These are phyloP conservation scores for Ischnura elegans DNA, from an alignment of 2,888 invertebrate genomes.

Conservation along the genomic window DNA sequence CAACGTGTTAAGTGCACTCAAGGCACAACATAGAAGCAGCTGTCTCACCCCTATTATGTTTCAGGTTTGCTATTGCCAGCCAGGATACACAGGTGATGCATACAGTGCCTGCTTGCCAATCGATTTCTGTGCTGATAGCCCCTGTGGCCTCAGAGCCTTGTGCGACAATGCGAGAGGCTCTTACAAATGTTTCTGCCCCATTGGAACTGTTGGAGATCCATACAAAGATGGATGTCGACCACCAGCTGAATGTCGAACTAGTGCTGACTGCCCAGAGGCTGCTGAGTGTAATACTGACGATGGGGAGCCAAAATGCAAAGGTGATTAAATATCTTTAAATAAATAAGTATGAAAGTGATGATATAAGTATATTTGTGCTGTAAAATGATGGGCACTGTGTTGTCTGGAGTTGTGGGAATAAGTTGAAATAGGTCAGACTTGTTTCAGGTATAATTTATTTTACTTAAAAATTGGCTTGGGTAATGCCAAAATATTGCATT, in stretches of 20 bases:
- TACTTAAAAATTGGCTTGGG: too few relatives aligned
- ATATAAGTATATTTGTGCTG: slow-evolving; percentile 64
- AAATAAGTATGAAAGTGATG: too few relatives aligned
- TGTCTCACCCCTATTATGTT: too few relatives aligned
- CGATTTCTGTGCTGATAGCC: slow-evolving; percentile 88
- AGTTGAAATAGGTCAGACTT: too few relatives aligned
- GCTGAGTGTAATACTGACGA: slow-evolving; percentile 88
- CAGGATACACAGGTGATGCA: slow-evolving; percentile 92
- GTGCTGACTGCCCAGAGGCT: slow-evolving; percentile 89
- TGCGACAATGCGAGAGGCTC: slow-evolving; percentile 90
- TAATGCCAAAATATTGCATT: too few relatives aligned
- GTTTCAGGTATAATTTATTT: too few relatives aligned
- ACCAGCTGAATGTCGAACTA: slow-evolving; percentile 89
- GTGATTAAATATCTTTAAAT: slow-evolving; percentile 74
- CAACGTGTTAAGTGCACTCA: too few relatives aligned
- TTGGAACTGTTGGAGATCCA: slow-evolving; percentile 90
- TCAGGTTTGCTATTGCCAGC: slow-evolving; percentile 88
- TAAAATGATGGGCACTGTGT: too few relatives aligned
- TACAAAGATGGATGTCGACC: slow-evolving; percentile 90
- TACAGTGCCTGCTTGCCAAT: slow-evolving; percentile 85
- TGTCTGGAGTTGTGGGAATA: too few relatives aligned
- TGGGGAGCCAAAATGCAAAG: slow-evolving; percentile 89
- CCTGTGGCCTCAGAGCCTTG: slow-evolving; percentile 89
- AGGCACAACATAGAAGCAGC: too few relatives aligned
- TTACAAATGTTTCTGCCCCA: slow-evolving; percentile 89